phyloP scores from a whole-genome alignment of 1,140 invertebrate genomes.

The Bombus sylvicola region DNA sequence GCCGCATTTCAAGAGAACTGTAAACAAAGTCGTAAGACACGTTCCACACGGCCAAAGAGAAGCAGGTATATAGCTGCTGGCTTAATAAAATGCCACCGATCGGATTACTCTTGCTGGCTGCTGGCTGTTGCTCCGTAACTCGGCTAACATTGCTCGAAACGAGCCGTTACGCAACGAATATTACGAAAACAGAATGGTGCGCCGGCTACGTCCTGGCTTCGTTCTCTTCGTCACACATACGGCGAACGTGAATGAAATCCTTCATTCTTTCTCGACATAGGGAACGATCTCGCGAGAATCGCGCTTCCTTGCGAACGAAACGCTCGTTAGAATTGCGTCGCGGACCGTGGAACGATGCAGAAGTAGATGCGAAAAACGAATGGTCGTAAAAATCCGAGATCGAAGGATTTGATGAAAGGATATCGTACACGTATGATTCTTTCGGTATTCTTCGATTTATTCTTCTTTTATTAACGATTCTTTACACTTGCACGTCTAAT shows the following conservation, averaged over 20 bases:
- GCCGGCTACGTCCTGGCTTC: neutral
- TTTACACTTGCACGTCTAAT: too few relatives aligned
- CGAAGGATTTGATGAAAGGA: neutral
- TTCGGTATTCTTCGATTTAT: too few relatives aligned
- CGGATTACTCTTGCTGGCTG: slow-evolving; percentile 40
- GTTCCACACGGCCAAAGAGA: slow-evolving; percentile 38
- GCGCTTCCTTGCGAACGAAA: neutral
- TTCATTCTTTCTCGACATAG: neutral
- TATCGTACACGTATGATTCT: too few relatives aligned
- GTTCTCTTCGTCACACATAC: neutral
- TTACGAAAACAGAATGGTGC: slow-evolving; percentile 34
- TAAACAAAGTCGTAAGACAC: slow-evolving; percentile 58
- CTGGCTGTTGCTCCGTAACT: slow-evolving; percentile 24
- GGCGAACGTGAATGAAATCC: slow-evolving; percentile 7
- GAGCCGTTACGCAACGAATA: slow-evolving; percentile 35
- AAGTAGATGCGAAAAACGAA: too few relatives aligned
- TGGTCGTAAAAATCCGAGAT: neutral
- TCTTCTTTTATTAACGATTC: too few relatives aligned
- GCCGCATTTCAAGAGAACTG: slow-evolving; percentile 54
- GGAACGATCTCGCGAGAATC: neutral
- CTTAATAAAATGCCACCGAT: slow-evolving; percentile 59
- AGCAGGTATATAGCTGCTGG: slow-evolving; percentile 10
- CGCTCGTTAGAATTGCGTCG: neutral
- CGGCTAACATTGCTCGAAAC: slow-evolving; percentile 53
- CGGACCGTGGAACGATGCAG: neutral